Conservation (phyloP, 2,888 invertebrate genomes). For the Tinea semifulvella region DNA sequence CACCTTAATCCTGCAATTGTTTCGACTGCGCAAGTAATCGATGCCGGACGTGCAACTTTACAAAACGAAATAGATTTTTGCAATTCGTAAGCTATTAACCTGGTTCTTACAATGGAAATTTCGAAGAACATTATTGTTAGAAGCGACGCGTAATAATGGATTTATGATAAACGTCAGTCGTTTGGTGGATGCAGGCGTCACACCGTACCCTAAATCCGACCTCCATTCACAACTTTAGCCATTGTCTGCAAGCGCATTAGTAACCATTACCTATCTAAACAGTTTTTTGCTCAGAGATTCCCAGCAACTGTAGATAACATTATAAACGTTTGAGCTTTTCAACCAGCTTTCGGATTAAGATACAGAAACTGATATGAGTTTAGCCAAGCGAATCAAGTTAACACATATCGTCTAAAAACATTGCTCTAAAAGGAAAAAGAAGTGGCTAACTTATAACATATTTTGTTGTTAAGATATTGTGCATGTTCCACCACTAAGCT, state of each 20-base stretch:
- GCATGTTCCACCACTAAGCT: conserved; percentile 4
- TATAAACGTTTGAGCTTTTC: background rate
- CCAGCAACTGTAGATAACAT: background rate
- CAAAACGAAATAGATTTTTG: conserved; percentile 17
- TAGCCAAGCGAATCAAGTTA: no score
- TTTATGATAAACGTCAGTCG: conserved; percentile 11
- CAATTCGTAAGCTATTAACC: conserved; percentile 20
- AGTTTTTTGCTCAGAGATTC: background rate
- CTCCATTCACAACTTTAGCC: conserved; percentile 12
- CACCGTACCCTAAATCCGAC: conserved; percentile 15
- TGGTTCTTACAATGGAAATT: conserved; percentile 25
- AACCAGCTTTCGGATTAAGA: no score
- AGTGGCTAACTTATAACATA: no score
- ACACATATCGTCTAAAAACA: no score
- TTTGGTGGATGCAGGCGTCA: conserved; percentile 16
- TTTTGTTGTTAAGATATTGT: no score
- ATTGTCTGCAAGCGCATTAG: conserved; percentile 12
- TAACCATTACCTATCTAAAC: conserved; percentile 12
- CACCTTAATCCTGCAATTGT: conserved; percentile 17
- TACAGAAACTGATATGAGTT: background rate
- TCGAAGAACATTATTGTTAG: conserved; percentile 22
- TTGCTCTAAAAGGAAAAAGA: no score
- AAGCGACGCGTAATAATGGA: background rate
- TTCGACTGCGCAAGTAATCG: conserved; percentile 40
- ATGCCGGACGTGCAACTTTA: conserved; percentile 46